Base-by-base conservation (phyloP, 2,888 invertebrate genomes). In the Zaprionus obscuricornis region DNA sequence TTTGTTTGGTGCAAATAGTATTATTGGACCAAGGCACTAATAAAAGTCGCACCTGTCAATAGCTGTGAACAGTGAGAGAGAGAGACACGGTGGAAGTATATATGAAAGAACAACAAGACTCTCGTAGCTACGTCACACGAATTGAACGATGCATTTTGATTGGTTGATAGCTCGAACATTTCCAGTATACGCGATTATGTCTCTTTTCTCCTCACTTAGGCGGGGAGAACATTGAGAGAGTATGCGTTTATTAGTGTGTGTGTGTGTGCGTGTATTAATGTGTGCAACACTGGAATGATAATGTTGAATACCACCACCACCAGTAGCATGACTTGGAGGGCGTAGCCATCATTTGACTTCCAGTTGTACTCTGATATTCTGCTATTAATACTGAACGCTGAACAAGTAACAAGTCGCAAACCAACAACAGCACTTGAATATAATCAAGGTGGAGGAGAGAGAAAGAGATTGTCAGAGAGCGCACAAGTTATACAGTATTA, bases 41-140 rank as follows among this genome's bases (percentile, higher is more conserved):
- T 60, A 70, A 77, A 65, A 77, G 58, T 81, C 84, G 77, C 82
- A 83, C 82, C 82, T 83, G 82, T 82, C 75, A 62, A 70, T 72
- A n/a, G n/a, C n/a, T n/a, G 68, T 16, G 33, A 39, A 50, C 37
- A 27, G 47, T 37, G 37, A 47, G 47, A 26, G n/a, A 8, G 11
- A 8, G 36, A 70, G 56, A 26, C 39, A 31, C 54, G 37, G 40
- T 58, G 55, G 46, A 55, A 73, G 49, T 56, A 33, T n/a, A n/a
- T n/a, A 46, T 63, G 57, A 59, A n/a, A 62, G 52, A 59, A 64
- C 54, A 56, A 45, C 51, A 37, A n/a, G n/a, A n/a, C n/a, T n/a
- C n/a, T n/a, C n/a, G 46, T 26, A 16, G 27, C 31, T 43, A 55
- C 50, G 52, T 50, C 50, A 62, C 45, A 72, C 74, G 71, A 64